phyloP scores from a whole-genome alignment of 2,888 invertebrate genomes.

The Sphaeridia pumilis region DNA sequence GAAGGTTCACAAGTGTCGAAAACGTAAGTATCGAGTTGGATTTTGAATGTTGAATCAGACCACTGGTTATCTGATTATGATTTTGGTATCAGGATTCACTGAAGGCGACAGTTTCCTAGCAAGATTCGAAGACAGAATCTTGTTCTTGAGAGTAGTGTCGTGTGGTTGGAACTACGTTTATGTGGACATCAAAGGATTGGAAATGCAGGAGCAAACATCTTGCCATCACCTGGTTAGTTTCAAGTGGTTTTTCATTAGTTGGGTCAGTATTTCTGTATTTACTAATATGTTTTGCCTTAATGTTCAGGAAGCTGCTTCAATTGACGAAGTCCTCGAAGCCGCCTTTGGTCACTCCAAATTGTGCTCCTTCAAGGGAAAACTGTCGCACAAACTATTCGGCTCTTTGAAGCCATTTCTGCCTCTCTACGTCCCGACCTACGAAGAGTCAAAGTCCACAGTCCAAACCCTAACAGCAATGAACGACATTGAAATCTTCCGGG shows the following conservation, averaged over 20 bases:
- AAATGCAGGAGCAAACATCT: conserved; percentile 35
- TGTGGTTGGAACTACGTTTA: conserved; percentile 40
- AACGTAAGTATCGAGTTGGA: conserved; percentile 11
- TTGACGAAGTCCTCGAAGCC: conserved; percentile 42
- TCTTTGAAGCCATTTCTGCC: conserved; percentile 13
- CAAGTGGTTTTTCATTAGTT: too few species aligned
- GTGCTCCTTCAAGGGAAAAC: neutral
- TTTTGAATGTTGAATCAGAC: too few species aligned
- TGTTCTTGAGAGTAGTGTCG: conserved; percentile 42
- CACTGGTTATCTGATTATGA: too few species aligned
- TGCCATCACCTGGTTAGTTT: conserved; percentile 32
- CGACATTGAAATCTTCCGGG: conserved; percentile 25
- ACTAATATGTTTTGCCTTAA: too few species aligned
- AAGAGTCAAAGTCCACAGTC: conserved; percentile 30
- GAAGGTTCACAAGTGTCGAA: conserved; percentile 28
- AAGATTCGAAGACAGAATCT: conserved; percentile 42
- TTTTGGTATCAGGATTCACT: conserved; percentile 37
- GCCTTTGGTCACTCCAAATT: conserved; percentile 38
- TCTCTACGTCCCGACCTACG: conserved; percentile 22
- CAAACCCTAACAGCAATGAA: conserved; percentile 17
- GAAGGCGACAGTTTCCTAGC: conserved; percentile 41
- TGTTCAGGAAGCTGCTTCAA: conserved; percentile 41
- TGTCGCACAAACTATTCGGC: neutral
- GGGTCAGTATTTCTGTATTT: too few species aligned
- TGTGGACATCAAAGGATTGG: conserved; percentile 31